Conservation (phyloP, 2,113 vertebrate genomes). For the Myiozetetes cayanensis region DNA sequence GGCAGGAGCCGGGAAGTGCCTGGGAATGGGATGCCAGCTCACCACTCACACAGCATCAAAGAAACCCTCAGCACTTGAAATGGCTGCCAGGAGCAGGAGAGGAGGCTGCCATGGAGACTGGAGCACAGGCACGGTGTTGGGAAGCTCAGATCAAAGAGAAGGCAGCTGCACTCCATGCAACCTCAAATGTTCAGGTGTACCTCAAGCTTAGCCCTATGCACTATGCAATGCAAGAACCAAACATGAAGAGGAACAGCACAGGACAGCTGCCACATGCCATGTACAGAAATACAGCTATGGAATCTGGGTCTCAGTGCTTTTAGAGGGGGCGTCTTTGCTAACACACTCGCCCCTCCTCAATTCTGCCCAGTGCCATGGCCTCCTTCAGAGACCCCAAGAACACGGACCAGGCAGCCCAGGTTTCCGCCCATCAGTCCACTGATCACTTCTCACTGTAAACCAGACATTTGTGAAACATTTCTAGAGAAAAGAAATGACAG, state of each 20-base stretch:
- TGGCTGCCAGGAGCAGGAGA: neutral
- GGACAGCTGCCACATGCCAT: neutral
- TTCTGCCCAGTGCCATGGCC: neutral
- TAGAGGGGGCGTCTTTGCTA: neutral
- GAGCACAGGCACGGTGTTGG: fast-evolving
- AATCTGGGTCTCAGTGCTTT: neutral
- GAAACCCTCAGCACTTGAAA: neutral
- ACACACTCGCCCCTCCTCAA: fast-evolving
- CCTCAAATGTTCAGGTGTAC: too few species aligned
- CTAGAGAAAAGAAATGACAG: neutral
- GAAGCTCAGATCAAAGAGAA: neutral
- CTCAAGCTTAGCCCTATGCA: neutral
- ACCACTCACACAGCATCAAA: neutral
- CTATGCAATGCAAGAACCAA: neutral
- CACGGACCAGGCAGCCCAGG: neutral
- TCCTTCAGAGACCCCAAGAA: neutral
- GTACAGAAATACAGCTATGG: neutral
- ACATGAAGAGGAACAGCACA: fast-evolving
- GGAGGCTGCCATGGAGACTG: neutral
- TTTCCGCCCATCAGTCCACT: neutral
- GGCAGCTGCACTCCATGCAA: neutral
- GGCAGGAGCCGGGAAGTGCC: fast-evolving
- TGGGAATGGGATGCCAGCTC: neutral
- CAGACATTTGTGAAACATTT: neutral
- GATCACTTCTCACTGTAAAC: neutral